phyloP scores from a whole-genome alignment of 2,888 invertebrate genomes.

The Drosophila imparisetae region DNA sequence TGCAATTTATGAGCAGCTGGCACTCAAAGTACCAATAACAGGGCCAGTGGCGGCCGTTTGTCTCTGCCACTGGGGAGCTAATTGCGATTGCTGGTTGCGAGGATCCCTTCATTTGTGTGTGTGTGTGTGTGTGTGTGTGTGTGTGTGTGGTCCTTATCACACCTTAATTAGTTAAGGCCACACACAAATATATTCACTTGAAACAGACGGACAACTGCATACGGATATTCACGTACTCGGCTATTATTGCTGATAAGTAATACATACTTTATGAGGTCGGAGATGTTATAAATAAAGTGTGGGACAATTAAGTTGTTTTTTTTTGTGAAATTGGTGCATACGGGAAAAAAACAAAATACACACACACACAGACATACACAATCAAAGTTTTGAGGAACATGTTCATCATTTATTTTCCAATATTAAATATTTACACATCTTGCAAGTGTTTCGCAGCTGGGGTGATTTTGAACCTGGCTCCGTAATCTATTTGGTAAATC shows the following conservation, averaged over 20 bases:
- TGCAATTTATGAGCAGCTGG: slow-evolving; percentile 37
- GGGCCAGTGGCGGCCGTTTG: slow-evolving; percentile 26
- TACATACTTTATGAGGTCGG: neutral
- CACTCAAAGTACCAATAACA: slow-evolving; percentile 19
- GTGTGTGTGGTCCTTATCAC: slow-evolving; percentile 62
- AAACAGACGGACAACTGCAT: neutral
- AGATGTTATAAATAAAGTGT: slow-evolving; percentile 20
- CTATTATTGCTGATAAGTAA: neutral
- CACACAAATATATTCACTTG: slow-evolving; percentile 29
- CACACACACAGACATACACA: slow-evolving; percentile 5
- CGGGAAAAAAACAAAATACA: slow-evolving; percentile 8
- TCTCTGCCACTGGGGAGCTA: slow-evolving; percentile 24
- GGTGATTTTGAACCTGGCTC: slow-evolving; percentile 20
- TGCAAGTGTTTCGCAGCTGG: neutral
- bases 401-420: slow-evolving; percentile 33
- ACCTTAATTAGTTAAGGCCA: slow-evolving; percentile 37
- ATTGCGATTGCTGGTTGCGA: neutral
- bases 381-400: slow-evolving; percentile 33
- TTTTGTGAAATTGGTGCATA: slow-evolving; percentile 40
- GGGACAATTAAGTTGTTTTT: slow-evolving; percentile 31
- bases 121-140: slow-evolving; percentile 1
- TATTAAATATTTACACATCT: slow-evolving; percentile 6
- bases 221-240: neutral
- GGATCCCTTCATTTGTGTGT: neutral
- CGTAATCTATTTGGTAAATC: slow-evolving; percentile 47